Conservation (phyloP, 2,888 invertebrate species). For the Hesperia comma region DNA sequence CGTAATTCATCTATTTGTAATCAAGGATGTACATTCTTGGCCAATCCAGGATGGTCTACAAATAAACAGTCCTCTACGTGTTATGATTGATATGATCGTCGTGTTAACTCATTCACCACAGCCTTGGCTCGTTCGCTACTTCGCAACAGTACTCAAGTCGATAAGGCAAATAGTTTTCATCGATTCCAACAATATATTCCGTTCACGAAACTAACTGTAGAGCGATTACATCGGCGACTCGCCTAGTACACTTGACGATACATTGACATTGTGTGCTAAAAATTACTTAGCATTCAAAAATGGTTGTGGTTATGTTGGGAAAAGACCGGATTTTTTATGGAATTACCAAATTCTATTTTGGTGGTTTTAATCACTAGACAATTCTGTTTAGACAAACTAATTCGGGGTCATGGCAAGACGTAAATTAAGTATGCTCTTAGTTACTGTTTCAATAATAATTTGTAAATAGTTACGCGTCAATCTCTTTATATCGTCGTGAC, state of each 20-base stretch:
- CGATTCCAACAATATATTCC: constrained; percentile 27
- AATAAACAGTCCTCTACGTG: constrained; percentile 7
- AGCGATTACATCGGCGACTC: neutral
- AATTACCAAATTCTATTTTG: neutral
- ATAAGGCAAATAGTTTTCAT: constrained; percentile 31
- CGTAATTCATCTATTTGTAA: too few species aligned
- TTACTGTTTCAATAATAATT: too few species aligned
- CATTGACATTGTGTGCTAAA: constrained; percentile 11
- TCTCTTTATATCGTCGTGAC: too few species aligned
- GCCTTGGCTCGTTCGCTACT: constrained; percentile 23
- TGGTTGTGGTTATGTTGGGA: neutral
- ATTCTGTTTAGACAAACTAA: neutral
- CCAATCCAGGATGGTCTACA: constrained; percentile 20
- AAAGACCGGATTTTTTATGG: neutral
- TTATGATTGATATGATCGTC: constrained; percentile 36
- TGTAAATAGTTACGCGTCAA: too few species aligned
- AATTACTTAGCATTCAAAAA: constrained; percentile 2
- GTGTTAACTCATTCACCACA: constrained; percentile 24
- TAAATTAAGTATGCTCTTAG: too few species aligned
- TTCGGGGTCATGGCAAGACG: neutral
- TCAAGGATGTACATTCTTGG: too few species aligned
- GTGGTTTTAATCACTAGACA: neutral
- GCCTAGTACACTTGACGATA: constrained; percentile 7
- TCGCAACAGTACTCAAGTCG: constrained; percentile 18
- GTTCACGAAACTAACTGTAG: constrained; percentile 30